Evolutionary conservation across 2,888 invertebrate genomes (phyloP), one percentile per base, ranked within the genome.

Genomic region (Archaeoteleia sp.): DNA sequence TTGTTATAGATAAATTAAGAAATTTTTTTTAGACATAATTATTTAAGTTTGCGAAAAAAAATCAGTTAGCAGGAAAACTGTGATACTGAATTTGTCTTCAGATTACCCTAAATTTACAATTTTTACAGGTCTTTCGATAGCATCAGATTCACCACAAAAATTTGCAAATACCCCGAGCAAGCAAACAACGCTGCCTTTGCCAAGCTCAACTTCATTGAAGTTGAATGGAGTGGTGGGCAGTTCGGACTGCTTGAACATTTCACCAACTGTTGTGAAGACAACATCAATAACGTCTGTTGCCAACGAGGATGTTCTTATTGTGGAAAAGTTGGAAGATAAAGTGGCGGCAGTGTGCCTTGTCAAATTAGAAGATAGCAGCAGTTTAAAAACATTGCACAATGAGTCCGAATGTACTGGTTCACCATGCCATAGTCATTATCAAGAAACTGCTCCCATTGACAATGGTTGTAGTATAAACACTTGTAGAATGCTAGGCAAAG

Each of bases 101-200:
- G n/a, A n/a, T n/a, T n/a, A n/a, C n/a, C n/a, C n/a, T n/a, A n/a
- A n/a, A n/a, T n/a, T n/a, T n/a, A n/a, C n/a, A 5, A 23, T 23
- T 29, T 3, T n/a, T 69, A 6, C 42, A 85, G 85, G 82, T 4
- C 61, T 82, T n/a, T 84, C 84, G 1, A 55, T 78, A 13, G 79
- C 83, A 20, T 84, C 85, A 0, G 84, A 83, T 46, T 85, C 85
- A 1, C 85, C 85, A 0, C 76, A 76, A 3, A 85, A 83, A 49
- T 37, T 20, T 13, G 53, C 78, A 0, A 17, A 74, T 1, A 80
- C 84, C 6, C 80, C 82, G 0, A 71, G 80, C 27, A 45, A 63
- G 25, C 75, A 76, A 61, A 80, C 81, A 3, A 82, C 84, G 30
- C 58, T 76, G 53, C 58, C 76, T 7, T 80, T 80, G 0, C 69